These are phyloP conservation scores for Bovichtus diacanthus DNA, from an alignment of 2,797 vertebrate species.

Conservation along the genomic window DNA sequence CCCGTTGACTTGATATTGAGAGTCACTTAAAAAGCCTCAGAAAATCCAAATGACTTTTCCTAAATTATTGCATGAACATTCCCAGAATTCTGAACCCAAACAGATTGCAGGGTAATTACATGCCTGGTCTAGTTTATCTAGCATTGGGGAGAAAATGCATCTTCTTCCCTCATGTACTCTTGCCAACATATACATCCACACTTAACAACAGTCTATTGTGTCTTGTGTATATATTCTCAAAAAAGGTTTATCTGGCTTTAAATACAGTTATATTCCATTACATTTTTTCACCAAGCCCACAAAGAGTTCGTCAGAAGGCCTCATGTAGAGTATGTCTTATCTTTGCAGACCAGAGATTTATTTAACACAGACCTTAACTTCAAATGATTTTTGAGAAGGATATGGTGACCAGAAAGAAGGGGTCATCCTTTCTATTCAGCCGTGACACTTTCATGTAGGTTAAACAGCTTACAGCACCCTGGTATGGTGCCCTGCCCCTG, in stretches of 20 bases:
- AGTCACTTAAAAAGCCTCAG: background rate
- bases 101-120: conserved; percentile 11
- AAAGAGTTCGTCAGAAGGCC: conserved; percentile 18
- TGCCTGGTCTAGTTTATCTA: background rate
- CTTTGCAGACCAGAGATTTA: conserved; percentile 55
- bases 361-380: conserved; percentile 47
- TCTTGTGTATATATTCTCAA: background rate
- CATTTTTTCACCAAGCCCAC: conserved; percentile 26
- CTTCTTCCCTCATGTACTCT: no score
- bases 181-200: conserved; percentile 3
- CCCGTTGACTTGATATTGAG: background rate
- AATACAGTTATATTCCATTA: conserved; percentile 12
- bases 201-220: conserved; percentile 13
- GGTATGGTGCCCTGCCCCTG: conserved; percentile 44
- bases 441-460: conserved; percentile 60
- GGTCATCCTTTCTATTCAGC: conserved; percentile 50
- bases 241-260: conserved; percentile 17
- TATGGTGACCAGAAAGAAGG: conserved; percentile 36
- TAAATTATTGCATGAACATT: background rate
- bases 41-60: conserved; percentile 17
- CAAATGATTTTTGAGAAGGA: conserved; percentile 57
- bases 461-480: conserved; percentile 53
- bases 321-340: conserved; percentile 56
- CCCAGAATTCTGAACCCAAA: background rate
- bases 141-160: background rate